Percentiles rank a stretch among this genome's conserved stretches.
These are phyloP conservation scores for Schlechtendalia chinensis DNA, from an alignment of 1,140 invertebrate species.

Conservation along the genomic window DNA sequence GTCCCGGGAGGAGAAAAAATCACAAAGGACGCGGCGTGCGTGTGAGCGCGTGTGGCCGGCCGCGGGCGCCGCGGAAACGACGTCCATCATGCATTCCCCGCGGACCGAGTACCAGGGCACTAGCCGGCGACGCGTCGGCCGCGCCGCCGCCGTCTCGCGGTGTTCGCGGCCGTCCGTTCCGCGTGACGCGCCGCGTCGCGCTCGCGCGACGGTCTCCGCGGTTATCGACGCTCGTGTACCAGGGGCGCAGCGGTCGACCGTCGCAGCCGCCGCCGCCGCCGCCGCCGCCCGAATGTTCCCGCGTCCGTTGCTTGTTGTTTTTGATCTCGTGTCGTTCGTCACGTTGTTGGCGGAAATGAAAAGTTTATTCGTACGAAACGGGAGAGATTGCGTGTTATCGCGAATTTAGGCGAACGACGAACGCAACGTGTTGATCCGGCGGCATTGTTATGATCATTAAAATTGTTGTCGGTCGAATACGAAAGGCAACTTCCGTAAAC, in stretches of 20 bases:
- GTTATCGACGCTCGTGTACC: constrained; percentile 27
- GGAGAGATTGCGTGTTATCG: no score
- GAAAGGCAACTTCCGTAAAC: no score
- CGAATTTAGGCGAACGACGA: no score
- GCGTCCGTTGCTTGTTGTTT: no score
- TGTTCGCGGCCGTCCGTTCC: neutral
- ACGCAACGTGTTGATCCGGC: no score
- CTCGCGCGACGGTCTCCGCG: constrained; percentile 13
- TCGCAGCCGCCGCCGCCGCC: neutral
- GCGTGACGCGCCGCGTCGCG: neutral
- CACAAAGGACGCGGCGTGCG: no score
- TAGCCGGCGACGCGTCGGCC: neutral
- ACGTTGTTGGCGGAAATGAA: no score
- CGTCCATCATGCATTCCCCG: constrained; percentile 44
- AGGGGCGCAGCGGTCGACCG: neutral
- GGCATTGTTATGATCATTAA: no score
- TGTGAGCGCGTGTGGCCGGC: constrained; percentile 21
- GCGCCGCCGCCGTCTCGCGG: constrained; percentile 6
- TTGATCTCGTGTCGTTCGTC: no score
- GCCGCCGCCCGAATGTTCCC: neutral
- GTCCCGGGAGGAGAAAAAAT: no score
- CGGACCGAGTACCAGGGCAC: constrained; percentile 38
- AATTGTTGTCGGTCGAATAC: no score
- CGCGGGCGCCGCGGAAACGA: constrained; percentile 40
- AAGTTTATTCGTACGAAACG: no score